These are phyloP conservation scores for Saguinus midas DNA, from an alignment of 2,113 vertebrate species.

Conservation along the genomic window DNA sequence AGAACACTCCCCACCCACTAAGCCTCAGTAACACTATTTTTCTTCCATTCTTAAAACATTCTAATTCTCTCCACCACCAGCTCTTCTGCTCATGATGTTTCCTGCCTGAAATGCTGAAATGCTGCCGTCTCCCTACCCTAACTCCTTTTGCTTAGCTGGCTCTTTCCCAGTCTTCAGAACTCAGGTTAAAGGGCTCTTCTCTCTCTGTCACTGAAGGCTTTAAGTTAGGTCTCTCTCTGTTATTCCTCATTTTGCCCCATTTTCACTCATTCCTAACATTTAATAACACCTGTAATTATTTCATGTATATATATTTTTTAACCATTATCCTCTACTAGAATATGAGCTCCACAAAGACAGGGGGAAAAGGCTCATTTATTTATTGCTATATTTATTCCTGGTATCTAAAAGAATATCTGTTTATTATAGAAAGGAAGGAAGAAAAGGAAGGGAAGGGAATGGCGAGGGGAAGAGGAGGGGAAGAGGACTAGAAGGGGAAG, in stretches of 20 bases:
- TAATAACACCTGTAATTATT: background rate
- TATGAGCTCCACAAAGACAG: background rate
- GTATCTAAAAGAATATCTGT: background rate
- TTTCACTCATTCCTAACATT: background rate
- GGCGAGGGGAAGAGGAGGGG: too few relatives aligned
- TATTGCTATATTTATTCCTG: background rate
- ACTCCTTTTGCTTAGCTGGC: background rate
- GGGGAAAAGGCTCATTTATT: background rate
- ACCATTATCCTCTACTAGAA: background rate
- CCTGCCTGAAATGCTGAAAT: background rate
- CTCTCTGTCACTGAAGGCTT: background rate
- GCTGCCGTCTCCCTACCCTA: fast-evolving
- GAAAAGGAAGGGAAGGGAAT: background rate
- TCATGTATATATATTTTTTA: background rate
- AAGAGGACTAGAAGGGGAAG: too few relatives aligned
- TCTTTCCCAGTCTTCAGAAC: background rate
- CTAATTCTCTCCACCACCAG: background rate
- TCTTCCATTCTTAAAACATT: background rate
- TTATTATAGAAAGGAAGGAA: background rate
- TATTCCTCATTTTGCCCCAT: background rate
- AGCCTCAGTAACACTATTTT: background rate
- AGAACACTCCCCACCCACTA: background rate
- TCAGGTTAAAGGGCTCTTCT: background rate
- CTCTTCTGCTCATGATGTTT: background rate
- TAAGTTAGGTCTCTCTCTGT: background rate